phyloP scores from a whole-genome alignment of 2,797 vertebrate genomes.

The Harpagifer antarcticus region DNA sequence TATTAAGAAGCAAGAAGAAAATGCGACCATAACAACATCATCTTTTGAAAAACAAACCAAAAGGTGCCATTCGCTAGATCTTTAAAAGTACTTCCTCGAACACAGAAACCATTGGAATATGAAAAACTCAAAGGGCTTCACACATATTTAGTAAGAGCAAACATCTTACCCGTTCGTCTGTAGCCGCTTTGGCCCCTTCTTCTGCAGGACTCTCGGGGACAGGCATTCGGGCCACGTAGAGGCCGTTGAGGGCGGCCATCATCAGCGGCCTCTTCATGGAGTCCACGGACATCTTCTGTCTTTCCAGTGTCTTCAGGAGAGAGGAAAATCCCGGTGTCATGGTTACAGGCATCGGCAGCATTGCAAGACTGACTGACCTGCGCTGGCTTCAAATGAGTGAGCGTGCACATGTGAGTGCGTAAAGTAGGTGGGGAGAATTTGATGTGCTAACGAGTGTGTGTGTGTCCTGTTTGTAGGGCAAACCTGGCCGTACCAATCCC shows the following conservation, averaged over 20 bases:
- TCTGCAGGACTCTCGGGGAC: constrained; percentile 89
- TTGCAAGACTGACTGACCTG: constrained; percentile 52
- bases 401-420: not conserved
- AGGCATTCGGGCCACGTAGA: constrained; percentile 91
- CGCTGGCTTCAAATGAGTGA: not conserved
- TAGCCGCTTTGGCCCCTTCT: constrained; percentile 85
- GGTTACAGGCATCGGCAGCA: constrained; percentile 81
- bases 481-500: constrained; percentile 39
- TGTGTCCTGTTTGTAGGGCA: constrained; percentile 23
- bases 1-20: not conserved
- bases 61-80: not conserved
- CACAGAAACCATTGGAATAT: not conserved
- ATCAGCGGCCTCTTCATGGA: constrained; percentile 96
- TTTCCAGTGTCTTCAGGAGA: constrained; percentile 93
- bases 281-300: constrained; percentile 97
- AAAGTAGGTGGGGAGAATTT: constrained; percentile 44
- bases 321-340: constrained; percentile 84
- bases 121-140: not conserved
- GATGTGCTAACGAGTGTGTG: not conserved
- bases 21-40: not conserved
- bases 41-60: not conserved
- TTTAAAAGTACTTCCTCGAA: not conserved
- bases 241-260: constrained; percentile 95
- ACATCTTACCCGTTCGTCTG: constrained; percentile 93
- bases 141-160: not conserved